phyloP scores from a whole-genome alignment of 1,140 invertebrate genomes.

The Agrypnia vestita region DNA sequence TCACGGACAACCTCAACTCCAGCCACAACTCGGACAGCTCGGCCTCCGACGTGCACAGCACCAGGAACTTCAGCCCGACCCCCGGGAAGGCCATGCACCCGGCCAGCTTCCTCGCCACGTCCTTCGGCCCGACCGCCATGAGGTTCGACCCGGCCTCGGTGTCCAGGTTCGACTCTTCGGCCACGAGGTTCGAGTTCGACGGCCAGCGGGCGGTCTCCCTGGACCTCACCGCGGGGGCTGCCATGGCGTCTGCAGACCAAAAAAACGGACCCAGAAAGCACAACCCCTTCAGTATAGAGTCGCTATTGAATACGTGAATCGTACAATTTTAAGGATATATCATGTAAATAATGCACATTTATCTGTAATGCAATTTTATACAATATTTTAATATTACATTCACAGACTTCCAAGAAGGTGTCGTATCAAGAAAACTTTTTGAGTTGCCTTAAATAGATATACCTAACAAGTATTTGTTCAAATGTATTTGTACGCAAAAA shows the following conservation, averaged over 20 bases:
- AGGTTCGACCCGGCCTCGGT: conserved; percentile 62
- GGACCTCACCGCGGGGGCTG: conserved; percentile 67
- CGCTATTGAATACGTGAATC: conserved; percentile 82
- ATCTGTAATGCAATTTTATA: background rate
- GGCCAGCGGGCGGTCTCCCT: conserved; percentile 69
- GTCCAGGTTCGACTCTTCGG: conserved; percentile 52
- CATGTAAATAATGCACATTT: conserved; percentile 4
- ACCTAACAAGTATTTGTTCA: too few species aligned
- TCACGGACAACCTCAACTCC: conserved; percentile 71
- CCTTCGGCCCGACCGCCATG: conserved; percentile 49
- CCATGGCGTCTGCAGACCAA: conserved; percentile 54
- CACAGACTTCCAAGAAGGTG: too few species aligned
- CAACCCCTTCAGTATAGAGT: conserved; percentile 91
- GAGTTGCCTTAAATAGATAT: too few species aligned
- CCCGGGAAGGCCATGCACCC: conserved; percentile 67
- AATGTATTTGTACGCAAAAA: too few species aligned
- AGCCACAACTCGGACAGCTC: conserved; percentile 76
- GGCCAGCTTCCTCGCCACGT: conserved; percentile 71
- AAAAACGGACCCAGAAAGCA: conserved; percentile 67
- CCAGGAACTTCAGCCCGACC: conserved; percentile 73
- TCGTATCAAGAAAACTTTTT: too few species aligned
- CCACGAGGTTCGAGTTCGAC: conserved; percentile 69
- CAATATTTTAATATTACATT: conserved; percentile 3
- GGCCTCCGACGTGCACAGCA: conserved; percentile 70
- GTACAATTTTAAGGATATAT: conserved; percentile 35